phyloP scores from a whole-genome alignment of 2,797 vertebrate genomes.

The Miichthys miiuy region DNA sequence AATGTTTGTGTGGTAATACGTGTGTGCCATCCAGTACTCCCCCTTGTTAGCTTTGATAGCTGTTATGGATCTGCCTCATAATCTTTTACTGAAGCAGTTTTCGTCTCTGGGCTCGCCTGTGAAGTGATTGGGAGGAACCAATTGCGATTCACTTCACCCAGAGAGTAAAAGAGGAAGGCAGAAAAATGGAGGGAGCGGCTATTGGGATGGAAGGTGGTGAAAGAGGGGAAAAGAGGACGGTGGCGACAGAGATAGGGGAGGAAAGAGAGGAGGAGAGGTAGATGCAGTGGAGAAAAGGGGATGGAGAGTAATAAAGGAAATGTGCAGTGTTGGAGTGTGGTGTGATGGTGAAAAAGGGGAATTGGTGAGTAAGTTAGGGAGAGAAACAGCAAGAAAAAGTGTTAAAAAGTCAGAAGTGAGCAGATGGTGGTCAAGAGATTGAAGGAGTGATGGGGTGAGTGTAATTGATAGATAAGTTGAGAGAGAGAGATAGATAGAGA shows the following conservation, averaged over 20 bases:
- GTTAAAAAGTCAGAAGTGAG: conserved; percentile 1
- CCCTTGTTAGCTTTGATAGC: conserved; percentile 73
- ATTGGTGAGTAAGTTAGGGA: neutral
- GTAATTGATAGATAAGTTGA: conserved; percentile 24
- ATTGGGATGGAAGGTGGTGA: neutral
- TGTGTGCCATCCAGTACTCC: conserved; percentile 17
- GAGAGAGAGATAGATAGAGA: conserved; percentile 7
- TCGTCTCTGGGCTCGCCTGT: conserved; percentile 33
- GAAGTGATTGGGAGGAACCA: conserved; percentile 59
- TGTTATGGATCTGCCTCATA: conserved; percentile 75
- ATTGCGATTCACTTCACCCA: conserved; percentile 32
- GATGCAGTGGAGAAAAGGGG: neutral
- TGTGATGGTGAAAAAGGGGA: conserved; percentile 26
- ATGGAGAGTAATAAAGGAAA: conserved; percentile 22
- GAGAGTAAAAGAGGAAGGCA: conserved; percentile 13
- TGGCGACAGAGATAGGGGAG: conserved; percentile 5
- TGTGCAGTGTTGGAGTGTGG: neutral
- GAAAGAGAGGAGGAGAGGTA: neutral
- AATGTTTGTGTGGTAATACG: conserved; percentile 6
- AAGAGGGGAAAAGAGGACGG: too few species aligned
- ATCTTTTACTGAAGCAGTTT: conserved; percentile 70
- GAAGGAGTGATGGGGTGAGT: conserved; percentile 19
- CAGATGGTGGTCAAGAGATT: conserved; percentile 32
- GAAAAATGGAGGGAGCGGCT: neutral
- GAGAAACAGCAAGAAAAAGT: neutral